Percentiles rank a stretch among this genome's conserved stretches.
Conservation (phyloP, 2,113 vertebrate species). For the Scomber japonicus region DNA sequence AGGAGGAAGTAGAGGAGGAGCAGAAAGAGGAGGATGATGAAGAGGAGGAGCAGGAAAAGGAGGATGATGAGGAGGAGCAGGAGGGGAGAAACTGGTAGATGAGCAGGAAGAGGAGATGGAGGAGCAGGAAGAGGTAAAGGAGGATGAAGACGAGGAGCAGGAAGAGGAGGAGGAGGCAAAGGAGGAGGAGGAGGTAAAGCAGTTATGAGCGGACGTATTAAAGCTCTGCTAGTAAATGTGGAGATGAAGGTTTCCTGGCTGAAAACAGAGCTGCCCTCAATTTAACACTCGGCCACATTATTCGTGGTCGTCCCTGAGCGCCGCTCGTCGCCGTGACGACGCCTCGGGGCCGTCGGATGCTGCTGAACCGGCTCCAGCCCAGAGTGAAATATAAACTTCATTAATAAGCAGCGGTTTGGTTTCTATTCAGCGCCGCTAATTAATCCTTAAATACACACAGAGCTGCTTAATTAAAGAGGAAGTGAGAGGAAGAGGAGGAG, state of each 20-base stretch:
- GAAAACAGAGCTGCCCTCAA: constrained; percentile 65
- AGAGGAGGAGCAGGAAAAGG: too few relatives aligned
- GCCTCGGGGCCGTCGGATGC: constrained; percentile 16
- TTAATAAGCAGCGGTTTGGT: constrained; percentile 24
- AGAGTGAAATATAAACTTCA: neutral
- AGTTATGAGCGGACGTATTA: constrained; percentile 50
- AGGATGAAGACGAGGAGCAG: neutral
- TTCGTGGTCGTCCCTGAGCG: constrained; percentile 35
- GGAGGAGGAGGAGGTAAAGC: constrained; percentile 19
- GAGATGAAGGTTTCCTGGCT: constrained; percentile 53
- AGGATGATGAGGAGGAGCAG: too few relatives aligned
- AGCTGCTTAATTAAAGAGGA: constrained; percentile 42
- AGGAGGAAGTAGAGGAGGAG: too few relatives aligned
- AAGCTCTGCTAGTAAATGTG: constrained; percentile 34
- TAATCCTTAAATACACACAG: constrained; percentile 56
- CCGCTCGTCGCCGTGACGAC: neutral
- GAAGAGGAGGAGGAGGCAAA: neutral
- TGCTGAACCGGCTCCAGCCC: neutral
- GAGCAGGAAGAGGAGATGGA: too few relatives aligned
- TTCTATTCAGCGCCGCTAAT: constrained; percentile 33
- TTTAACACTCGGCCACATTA: constrained; percentile 51
- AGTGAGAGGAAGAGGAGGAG: neutral
- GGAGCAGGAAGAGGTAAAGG: too few relatives aligned
- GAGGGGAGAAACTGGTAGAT: too few relatives aligned
- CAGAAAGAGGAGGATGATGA: too few relatives aligned